Conservation (phyloP, 2,797 vertebrate genomes). For the Neosilurus mollespiculum region DNA sequence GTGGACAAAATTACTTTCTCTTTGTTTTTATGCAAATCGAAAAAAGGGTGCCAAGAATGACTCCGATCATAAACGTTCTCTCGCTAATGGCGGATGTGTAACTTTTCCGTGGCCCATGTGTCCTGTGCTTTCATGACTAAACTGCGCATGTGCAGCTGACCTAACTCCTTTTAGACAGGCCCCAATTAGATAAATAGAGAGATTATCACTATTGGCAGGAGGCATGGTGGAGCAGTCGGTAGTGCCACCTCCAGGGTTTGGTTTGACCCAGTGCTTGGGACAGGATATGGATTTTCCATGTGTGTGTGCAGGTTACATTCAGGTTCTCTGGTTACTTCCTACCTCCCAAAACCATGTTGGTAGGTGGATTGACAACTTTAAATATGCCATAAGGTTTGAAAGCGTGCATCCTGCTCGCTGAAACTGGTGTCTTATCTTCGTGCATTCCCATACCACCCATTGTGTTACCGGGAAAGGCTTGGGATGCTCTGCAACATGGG, state of each 20-base stretch:
- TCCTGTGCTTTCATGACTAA: too few relatives aligned
- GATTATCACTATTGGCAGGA: not conserved
- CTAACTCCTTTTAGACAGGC: not conserved
- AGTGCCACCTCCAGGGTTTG: not conserved
- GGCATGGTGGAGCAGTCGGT: not conserved
- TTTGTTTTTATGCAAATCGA: too few relatives aligned
- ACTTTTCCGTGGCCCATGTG: too few relatives aligned
- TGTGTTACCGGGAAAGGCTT: not conserved
- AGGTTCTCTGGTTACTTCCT: not conserved
- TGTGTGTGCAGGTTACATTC: not conserved
- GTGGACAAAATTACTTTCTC: too few relatives aligned
- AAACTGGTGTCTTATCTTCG: too few relatives aligned
- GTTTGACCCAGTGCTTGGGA: not conserved
- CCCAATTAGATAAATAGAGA: not conserved
- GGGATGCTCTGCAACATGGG: not conserved
- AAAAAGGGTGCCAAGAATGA: too few relatives aligned
- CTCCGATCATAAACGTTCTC: too few relatives aligned
- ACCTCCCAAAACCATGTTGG: not conserved
- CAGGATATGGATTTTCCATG: not conserved
- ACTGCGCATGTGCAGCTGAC: too few relatives aligned
- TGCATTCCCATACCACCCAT: too few relatives aligned
- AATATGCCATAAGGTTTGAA: not conserved
- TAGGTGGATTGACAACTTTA: not conserved
- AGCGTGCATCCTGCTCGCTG: not conserved
- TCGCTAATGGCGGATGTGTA: too few relatives aligned